A percentile compares a stretch with the other conserved stretches of the same genome.
Evolutionary conservation across 1,140 invertebrate species (phyloP).

Genomic region (Chlorops oryzae): DNA sequence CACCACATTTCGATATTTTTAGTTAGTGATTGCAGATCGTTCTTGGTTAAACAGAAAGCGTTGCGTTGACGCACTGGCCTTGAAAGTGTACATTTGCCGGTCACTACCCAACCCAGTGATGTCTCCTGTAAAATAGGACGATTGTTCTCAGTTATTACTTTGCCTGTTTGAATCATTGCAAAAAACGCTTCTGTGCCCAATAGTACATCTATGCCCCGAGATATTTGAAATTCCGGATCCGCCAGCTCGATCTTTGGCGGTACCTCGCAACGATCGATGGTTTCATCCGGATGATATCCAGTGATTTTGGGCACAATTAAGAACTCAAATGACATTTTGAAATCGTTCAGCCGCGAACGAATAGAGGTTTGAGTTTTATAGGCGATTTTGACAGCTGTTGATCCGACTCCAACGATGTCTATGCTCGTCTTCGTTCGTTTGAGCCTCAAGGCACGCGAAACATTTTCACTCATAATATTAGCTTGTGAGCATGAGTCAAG

Average conservation of each 20-base stretch:
- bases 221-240: constrained; percentile 23
- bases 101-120: too few species aligned
- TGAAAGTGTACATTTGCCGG: too few species aligned
- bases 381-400: neutral
- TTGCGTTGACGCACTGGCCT: too few species aligned
- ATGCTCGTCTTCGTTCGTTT: neutral
- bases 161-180: neutral
- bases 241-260: constrained; percentile 23
- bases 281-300: constrained; percentile 3
- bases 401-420: constrained; percentile 2
- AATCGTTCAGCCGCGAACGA: constrained; percentile 3
- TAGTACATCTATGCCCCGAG: neutral
- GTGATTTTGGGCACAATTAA: constrained; percentile 7
- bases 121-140: too few species aligned
- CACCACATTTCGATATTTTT: too few species aligned
- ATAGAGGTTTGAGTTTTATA: neutral
- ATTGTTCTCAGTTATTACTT: too few species aligned
- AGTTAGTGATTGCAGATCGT: too few species aligned
- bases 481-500: constrained; percentile 10
- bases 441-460: neutral
- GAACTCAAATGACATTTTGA: neutral
- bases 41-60: too few species aligned
- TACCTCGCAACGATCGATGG: constrained; percentile 12
- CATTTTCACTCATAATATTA: constrained; percentile 10
- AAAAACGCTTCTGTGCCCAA: neutral